Percentiles rank a stretch among this genome's conserved stretches.
Conservation (phyloP, 2,797 vertebrate species). For the Melanogrammus aeglefinus region DNA sequence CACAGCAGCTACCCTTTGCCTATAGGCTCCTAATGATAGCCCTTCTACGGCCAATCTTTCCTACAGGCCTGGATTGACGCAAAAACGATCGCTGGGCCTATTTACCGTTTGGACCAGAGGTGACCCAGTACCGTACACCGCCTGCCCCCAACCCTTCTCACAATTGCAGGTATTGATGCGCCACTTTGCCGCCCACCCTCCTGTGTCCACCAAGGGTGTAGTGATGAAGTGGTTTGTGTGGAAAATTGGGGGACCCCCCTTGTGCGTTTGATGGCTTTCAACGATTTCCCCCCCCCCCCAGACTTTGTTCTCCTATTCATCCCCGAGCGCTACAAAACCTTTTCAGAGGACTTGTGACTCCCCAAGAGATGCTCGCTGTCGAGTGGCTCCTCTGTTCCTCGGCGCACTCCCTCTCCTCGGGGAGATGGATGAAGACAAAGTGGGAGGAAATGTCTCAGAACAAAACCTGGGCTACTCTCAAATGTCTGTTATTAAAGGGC, state of each 20-base stretch:
- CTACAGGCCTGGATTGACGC: conserved; percentile 74
- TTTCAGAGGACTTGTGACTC: conserved; percentile 45
- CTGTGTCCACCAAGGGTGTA: conserved; percentile 50
- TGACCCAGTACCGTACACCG: conserved; percentile 59
- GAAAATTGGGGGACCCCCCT: conserved; percentile 70
- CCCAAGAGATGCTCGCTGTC: conserved; percentile 44
- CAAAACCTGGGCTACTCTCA: conserved; percentile 29
- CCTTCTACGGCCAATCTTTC: conserved; percentile 58
- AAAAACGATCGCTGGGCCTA: conserved; percentile 62
- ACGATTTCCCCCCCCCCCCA: conserved; percentile 62
- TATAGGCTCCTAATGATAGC: conserved; percentile 61
- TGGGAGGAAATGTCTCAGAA: conserved; percentile 19
- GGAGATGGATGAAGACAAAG: conserved; percentile 34
- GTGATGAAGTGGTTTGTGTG: conserved; percentile 72
- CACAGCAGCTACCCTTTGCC: conserved; percentile 9
- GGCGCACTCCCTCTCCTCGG: conserved; percentile 15
- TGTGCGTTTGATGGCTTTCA: conserved; percentile 72
- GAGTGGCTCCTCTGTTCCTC: conserved; percentile 47
- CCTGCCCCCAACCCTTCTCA: conserved; percentile 53
- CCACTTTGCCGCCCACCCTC: conserved; percentile 62
- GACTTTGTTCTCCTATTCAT: conserved; percentile 54
- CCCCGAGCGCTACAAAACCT: conserved; percentile 39
- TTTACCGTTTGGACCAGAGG: conserved; percentile 68
- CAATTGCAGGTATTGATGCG: conserved; percentile 79
- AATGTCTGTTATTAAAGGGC: conserved; percentile 29